Evolutionary conservation across 1,140 invertebrate genomes (phyloP), one percentile per base, ranked within the genome.

Genomic region (Dinothrombium tinctorium): DNA sequence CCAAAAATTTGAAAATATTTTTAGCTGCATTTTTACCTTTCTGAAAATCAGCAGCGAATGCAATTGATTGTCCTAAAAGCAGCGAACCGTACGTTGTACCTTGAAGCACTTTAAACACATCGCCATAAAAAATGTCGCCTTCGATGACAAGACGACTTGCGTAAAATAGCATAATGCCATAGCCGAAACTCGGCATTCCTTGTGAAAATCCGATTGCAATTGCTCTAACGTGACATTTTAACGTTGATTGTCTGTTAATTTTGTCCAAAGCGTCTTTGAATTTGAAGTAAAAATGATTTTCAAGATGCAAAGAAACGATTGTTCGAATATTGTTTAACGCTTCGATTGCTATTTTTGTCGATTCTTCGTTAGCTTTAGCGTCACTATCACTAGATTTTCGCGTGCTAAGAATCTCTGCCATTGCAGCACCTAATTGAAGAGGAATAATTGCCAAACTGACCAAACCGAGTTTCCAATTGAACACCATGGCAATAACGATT

Each of bases 261-360:
- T n/a, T n/a, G n/a, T n/a, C n/a, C n/a, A n/a, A n/a, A n/a, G n/a
- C n/a, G n/a, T n/a, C n/a, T n/a, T n/a, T n/a, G n/a, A n/a, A n/a
- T n/a, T n/a, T n/a, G n/a, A n/a, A n/a, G 17, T 32, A 32, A 12
- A 32, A 32, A 14, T 12, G n/a, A 0, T 32, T 12, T 12, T 32
- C 29, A 14, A 5, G 29, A 32, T 12, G n/a, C 5, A 32, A 12
- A 32, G 29, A 48, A 14, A 55, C 46, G 23, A 66, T 54, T 14
- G 61, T 62, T n/a, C 62, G 41, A 36, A 63, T 56, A 22, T 53
- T 51, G 22, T 50, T 50, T 24, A 63, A 52, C 22, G 59, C 57
- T 47, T 63, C 63, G 36, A 63, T 61, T 12, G 62, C 61, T 22
- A 63, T 56, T n/a, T 51, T 54, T 12, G 61, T 60, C 19, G 61